Conservation (phyloP, 2,888 invertebrate species). For the Rhingia rostrata region DNA sequence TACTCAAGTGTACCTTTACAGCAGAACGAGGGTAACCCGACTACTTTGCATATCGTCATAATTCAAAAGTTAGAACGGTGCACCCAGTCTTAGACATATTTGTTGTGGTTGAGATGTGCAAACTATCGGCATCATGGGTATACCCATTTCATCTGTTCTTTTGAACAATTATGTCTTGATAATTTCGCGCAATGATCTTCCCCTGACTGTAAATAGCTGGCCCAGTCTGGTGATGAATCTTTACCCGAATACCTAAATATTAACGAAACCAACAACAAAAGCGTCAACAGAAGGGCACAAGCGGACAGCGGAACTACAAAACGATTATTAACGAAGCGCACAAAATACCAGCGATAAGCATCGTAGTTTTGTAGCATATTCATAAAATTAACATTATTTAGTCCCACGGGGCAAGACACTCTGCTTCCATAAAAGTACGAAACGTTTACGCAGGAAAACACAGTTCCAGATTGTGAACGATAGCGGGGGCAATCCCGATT, state of each 20-base stretch:
- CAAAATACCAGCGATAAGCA: constrained; percentile 67
- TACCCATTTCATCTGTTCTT: constrained; percentile 21
- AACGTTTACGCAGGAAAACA: constrained; percentile 38
- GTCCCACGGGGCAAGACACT: constrained; percentile 61
- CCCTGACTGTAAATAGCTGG: constrained; percentile 46
- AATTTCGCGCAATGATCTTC: constrained; percentile 71
- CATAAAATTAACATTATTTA: constrained; percentile 71
- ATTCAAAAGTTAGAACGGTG: constrained; percentile 48
- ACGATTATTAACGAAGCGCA: constrained; percentile 71
- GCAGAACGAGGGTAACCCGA: constrained; percentile 29
- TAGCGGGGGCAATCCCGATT: constrained; percentile 51
- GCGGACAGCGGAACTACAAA: constrained; percentile 49
- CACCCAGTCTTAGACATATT: constrained; percentile 1
- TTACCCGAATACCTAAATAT: constrained; percentile 20
- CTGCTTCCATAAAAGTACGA: background rate
- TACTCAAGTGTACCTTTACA: constrained; percentile 64
- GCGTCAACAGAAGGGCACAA: constrained; percentile 42
- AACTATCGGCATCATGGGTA: constrained; percentile 28
- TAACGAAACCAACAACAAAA: constrained; percentile 20
- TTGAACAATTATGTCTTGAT: constrained; percentile 50
- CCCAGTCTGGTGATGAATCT: constrained; percentile 35
- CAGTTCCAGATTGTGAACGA: constrained; percentile 54
- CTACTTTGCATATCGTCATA: constrained; percentile 64
- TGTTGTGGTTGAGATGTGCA: background rate
- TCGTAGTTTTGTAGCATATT: constrained; percentile 68